Conservation (phyloP, 2,113 vertebrate species). For the Ammospiza caudacuta region DNA sequence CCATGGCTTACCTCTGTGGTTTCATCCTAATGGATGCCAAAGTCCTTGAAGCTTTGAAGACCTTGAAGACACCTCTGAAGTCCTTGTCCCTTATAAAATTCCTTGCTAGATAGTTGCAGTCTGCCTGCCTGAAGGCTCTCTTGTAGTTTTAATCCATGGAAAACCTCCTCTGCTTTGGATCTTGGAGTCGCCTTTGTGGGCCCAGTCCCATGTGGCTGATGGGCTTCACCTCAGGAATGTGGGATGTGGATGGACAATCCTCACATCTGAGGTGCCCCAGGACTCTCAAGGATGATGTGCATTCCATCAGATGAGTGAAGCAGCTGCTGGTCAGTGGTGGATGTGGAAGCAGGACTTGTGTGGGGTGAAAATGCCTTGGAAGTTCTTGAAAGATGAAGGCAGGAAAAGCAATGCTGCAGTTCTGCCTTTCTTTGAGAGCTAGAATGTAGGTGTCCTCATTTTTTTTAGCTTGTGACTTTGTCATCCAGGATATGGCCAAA, state of each 20-base stretch:
- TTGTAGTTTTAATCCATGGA: neutral
- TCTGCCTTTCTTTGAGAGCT: neutral
- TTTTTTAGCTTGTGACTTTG: neutral
- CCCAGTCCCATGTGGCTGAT: neutral
- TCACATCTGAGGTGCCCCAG: neutral
- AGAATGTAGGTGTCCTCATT: neutral
- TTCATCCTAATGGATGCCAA: neutral
- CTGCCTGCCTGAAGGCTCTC: neutral
- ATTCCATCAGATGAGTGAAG: neutral
- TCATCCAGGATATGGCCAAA: neutral
- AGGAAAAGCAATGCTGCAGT: neutral
- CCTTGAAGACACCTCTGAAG: neutral
- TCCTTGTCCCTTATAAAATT: rapidly evolving
- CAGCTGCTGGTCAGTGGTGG: neutral
- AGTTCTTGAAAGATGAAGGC: neutral
- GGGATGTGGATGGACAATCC: neutral
- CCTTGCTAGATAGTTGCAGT: neutral
- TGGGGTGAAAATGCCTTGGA: neutral
- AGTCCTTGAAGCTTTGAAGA: neutral
- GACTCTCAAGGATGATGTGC: neutral
- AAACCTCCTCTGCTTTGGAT: neutral
- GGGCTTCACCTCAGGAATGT: neutral
- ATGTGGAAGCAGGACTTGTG: neutral
- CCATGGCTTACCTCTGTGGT: neutral
- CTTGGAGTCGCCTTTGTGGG: neutral